Base-by-base conservation (phyloP, 2,888 invertebrate species). In the Diabrotica balteata region DNA sequence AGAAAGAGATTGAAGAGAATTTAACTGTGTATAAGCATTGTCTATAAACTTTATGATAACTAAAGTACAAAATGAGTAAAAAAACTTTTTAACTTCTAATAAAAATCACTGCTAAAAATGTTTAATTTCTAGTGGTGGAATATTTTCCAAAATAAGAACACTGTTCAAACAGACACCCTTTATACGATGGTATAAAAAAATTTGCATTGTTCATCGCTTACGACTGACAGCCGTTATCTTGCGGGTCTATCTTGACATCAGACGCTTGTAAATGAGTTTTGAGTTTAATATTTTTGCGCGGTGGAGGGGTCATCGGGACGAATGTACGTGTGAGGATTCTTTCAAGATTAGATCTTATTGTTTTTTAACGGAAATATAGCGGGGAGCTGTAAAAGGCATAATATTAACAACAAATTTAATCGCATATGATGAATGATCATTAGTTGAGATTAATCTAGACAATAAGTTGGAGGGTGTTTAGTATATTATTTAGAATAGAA, bases 261-360 rank as follows among this genome's bases (percentile, higher is more conserved):
- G 64, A 64, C 64, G 64, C 64, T 64, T 64, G 64, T 64, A 59
- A 64, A 64, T 64, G 64, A 64, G 64, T 64, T 61, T 64, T 46
- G 52, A 63, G 63, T 63, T 63, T 63, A 63, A 63, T 63, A 45
- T 52, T 58, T 59, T 52, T 59, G 46, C 51, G 58, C 51, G 44
- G 64, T 5, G 58, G 58, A 64, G 64, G 58, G 64, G 55, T 8
- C 11, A 57, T 17, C 11, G 55, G 55, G 55, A 57, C 45, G 55
- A 17, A 45, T 55, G n/a, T 45, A 57, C 32, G 55, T 45, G 55
- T 45, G 11, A 45, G 55, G 45, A 57, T 57, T 57, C 55, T 11
- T 57, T 45, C 2, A 17, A 57, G 55, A 57, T 57, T 57, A 57
- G 8, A 57, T 57, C 55, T 57, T 8, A 8, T 57, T 57, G 43